Percentiles rank a stretch among this genome's conserved stretches.
Evolutionary conservation across 2,113 vertebrate species (phyloP).

Genomic region (Pangasianodon hypophthalmus): DNA sequence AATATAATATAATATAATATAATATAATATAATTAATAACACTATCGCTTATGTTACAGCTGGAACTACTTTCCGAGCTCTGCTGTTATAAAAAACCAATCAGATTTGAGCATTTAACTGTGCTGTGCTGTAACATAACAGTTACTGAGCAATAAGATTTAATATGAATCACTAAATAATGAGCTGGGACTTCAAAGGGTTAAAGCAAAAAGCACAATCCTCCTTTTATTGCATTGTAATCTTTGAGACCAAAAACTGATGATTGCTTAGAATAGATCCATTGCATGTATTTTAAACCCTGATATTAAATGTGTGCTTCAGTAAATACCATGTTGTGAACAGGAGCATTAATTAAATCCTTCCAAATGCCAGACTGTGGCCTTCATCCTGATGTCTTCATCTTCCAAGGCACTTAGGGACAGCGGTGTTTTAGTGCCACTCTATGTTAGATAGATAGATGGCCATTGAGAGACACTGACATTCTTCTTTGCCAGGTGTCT

Average conservation of each 20-base stretch:
- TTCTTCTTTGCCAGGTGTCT: constrained; percentile 38
- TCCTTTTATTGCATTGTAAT: not conserved
- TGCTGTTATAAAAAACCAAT: not conserved
- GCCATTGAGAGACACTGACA: constrained; percentile 10
- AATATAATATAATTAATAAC: too few species aligned
- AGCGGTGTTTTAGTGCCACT: constrained; percentile 30
- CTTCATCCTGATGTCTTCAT: constrained; percentile 11
- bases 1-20: too few species aligned
- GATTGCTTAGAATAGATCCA: not conserved
- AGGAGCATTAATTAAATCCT: constrained; percentile 22
- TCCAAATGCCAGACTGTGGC: constrained; percentile 1
- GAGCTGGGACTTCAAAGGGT: not conserved
- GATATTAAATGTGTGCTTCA: constrained; percentile 10
- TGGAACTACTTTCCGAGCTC: not conserved
- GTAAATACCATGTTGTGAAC: not conserved
- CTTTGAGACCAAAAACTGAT: not conserved
- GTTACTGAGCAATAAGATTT: not conserved
- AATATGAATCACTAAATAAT: not conserved
- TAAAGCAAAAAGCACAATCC: not conserved
- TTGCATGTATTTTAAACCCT: not conserved
- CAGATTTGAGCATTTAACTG: not conserved
- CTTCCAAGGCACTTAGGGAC: constrained; percentile 13
- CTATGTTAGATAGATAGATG: constrained; percentile 20
- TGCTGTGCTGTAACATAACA: not conserved
- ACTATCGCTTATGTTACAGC: not conserved